Conservation (phyloP, 1,140 invertebrate species). For the Trachymyrmex cornetzi region DNA sequence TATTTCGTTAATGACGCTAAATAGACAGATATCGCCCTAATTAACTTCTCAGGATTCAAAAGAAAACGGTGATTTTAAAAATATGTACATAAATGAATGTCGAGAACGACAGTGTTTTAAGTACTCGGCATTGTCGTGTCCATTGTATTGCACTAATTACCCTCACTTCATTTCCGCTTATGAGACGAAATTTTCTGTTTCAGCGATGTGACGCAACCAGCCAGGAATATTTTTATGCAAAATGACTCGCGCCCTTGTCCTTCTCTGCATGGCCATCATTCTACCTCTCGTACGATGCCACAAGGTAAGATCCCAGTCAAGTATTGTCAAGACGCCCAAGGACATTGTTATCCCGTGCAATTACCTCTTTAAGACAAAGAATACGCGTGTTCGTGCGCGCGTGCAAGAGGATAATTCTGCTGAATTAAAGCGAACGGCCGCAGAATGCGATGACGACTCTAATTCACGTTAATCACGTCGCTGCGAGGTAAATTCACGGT, state of each 20-base stretch:
- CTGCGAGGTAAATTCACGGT: conserved; percentile 58
- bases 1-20: not conserved
- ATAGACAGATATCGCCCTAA: not conserved
- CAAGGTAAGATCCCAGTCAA: conserved; percentile 82
- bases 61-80: not conserved
- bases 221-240: conserved; percentile 85
- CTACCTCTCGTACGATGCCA: conserved; percentile 86
- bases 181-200: conserved; percentile 75
- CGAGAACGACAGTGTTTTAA: not conserved
- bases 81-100: not conserved
- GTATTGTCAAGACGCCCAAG: conserved; percentile 59
- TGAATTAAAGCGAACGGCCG: conserved; percentile 57
- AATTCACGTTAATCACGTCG: conserved; percentile 59
- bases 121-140: not conserved
- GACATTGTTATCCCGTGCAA: conserved; percentile 61
- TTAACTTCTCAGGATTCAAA: not conserved
- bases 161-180: conserved; percentile 16
- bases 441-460: conserved; percentile 49
- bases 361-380: conserved; percentile 61
- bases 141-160: conserved; percentile 12
- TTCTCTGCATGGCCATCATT: conserved; percentile 84
- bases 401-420: conserved; percentile 29
- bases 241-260: conserved; percentile 86
- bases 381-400: not conserved
- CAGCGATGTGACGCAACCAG: conserved; percentile 86